A percentile compares a stretch with the other conserved stretches of the same genome.
These are phyloP conservation scores for Entomobrya proxima DNA, from an alignment of 2,888 invertebrate genomes.

Conservation along the genomic window DNA sequence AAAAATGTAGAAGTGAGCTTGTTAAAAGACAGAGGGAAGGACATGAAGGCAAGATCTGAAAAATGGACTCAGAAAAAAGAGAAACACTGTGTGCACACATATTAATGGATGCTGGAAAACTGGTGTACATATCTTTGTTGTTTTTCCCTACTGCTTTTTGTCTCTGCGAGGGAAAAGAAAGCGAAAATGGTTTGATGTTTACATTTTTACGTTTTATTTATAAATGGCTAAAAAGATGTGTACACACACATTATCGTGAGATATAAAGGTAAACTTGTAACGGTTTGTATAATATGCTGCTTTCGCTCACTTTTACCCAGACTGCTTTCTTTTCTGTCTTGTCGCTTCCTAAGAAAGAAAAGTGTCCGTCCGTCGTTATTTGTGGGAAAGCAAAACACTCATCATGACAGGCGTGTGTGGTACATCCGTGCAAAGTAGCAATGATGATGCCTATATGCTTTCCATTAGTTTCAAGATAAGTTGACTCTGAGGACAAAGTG, in stretches of 20 bases:
- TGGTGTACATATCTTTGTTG: background rate
- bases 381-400: background rate
- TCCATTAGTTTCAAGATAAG: slow-evolving; percentile 26
- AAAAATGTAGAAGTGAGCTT: background rate
- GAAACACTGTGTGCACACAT: background rate
- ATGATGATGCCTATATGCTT: background rate
- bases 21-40: background rate
- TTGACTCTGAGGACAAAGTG: background rate
- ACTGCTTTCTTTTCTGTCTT: background rate
- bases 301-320: background rate
- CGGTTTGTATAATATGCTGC: background rate
- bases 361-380: background rate
- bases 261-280: background rate
- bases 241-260: background rate
- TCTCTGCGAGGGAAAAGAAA: background rate
- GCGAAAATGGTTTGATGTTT: background rate
- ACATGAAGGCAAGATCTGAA: background rate
- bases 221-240: background rate
- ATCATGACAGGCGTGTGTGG: background rate
- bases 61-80: background rate
- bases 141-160: background rate
- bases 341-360: background rate
- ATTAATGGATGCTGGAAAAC: background rate
- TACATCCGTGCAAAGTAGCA: background rate
- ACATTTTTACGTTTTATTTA: slow-evolving; percentile 2